phyloP scores from a whole-genome alignment of 2,888 invertebrate species.

The Scaptomyza parva region DNA sequence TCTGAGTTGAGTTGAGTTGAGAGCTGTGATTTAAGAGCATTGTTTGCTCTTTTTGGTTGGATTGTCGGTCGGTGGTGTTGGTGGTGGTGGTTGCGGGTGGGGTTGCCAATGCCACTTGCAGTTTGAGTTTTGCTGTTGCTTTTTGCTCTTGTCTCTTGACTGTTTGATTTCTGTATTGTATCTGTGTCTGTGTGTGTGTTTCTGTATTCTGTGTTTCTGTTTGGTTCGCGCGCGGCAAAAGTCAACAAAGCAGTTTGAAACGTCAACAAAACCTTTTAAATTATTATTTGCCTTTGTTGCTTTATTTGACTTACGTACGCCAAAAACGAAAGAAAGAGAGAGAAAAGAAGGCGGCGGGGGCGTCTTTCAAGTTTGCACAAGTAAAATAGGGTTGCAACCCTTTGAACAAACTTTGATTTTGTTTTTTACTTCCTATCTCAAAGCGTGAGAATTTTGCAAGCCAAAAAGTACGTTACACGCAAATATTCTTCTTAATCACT shows the following conservation, averaged over 20 bases:
- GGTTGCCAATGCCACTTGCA: constrained; percentile 63
- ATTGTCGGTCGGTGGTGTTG: constrained; percentile 44
- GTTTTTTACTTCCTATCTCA: not conserved
- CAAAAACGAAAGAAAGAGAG: constrained; percentile 10
- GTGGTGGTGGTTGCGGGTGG: constrained; percentile 44
- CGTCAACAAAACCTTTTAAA: constrained; percentile 80
- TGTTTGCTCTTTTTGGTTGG: constrained; percentile 55
- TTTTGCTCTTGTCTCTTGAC: constrained; percentile 38
- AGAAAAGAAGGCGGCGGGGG: constrained; percentile 13
- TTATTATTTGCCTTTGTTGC: constrained; percentile 80
- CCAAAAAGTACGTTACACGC: constrained; percentile 50
- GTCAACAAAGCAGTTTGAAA: constrained; percentile 81
- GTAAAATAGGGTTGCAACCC: constrained; percentile 62
- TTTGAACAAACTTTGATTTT: constrained; percentile 50
- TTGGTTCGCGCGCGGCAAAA: constrained; percentile 81
- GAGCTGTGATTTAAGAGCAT: constrained; percentile 15
- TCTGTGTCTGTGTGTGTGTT: constrained; percentile 38
- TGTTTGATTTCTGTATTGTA: constrained; percentile 65
- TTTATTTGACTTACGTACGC: constrained; percentile 73
- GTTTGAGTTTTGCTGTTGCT: constrained; percentile 51
- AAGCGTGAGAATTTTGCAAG: constrained; percentile 61
- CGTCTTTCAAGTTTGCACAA: constrained; percentile 22
- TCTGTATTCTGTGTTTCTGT: constrained; percentile 43
- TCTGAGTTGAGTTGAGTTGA: constrained; percentile 5
- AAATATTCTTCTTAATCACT: constrained; percentile 14